Base-by-base conservation (phyloP, 2,113 vertebrate genomes). In the Labrus mixtus region DNA sequence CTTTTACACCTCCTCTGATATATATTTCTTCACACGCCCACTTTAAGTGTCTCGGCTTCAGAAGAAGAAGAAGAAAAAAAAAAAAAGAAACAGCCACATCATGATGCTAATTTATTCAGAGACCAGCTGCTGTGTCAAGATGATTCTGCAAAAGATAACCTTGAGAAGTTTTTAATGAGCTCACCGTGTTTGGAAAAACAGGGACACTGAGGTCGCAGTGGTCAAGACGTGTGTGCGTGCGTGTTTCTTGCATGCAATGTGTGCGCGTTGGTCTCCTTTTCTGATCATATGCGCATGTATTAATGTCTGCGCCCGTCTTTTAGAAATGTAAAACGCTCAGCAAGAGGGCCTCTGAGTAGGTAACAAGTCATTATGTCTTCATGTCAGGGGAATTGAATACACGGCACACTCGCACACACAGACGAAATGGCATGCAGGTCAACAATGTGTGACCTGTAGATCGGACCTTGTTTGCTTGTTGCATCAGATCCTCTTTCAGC, bases 61-160 rank as follows among this genome's bases (percentile, higher is more conserved):
- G 79, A 53, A 71, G 29, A 33, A 33, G 29, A 33, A 39, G 8
- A 6, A 6, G 7, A 41, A 41, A 41, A 41, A 73, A 6, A 39
- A 41, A 41, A 41, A 41, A 73, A 72, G 51, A 73, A 78, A 68
- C 50, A 4, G n/a, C 61, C 25, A 8, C 79, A 86, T 87, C 73
- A 11, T 0, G 10, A 93, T 90, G 90, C 85, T 79, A 93, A 94
- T 94, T 67, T 87, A 91, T 91, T 89, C 92, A 74, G 73, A 54
- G 79, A 87, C 88, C 91, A 90, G 90, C 73, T 86, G 85, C 85
- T 81, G 84, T 86, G 87, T 84, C 82, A 80, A 90, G 87, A 90
- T 87, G 81, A 87, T 79, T 83, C 76, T 73, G 81, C 84, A 84
- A 81, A 83, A 90, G 82, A 66, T 78, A 80, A 84, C 91, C 89